Conservation (phyloP, 2,113 vertebrate genomes). For the Lepisosteus osseus region DNA sequence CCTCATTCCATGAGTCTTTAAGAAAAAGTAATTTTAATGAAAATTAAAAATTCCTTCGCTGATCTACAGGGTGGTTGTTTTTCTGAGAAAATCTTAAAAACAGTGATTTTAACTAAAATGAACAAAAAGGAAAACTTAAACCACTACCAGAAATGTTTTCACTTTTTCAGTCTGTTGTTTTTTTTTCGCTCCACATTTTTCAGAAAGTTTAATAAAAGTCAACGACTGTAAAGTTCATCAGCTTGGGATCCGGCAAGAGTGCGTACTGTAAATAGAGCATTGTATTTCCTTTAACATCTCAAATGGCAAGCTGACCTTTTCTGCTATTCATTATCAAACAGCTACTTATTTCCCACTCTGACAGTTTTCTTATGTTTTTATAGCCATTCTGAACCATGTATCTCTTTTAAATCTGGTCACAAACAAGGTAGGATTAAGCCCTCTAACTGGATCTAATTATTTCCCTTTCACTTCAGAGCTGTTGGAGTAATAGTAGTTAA, state of each 20-base stretch:
- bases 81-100: too few species aligned
- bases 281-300: not conserved
- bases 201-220: not conserved
- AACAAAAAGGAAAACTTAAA: too few species aligned
- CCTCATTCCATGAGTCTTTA: too few species aligned
- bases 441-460: not conserved
- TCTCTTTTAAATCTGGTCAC: not conserved
- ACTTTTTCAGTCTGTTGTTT: too few species aligned
- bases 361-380: slow-evolving; percentile 6
- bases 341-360: not conserved
- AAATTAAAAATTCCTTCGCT: too few species aligned
- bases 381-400: not conserved
- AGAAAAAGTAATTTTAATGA: too few species aligned
- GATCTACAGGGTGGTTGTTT: too few species aligned
- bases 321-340: not conserved
- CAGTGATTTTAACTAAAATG: too few species aligned
- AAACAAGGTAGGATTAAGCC: not conserved
- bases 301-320: slow-evolving; percentile 9
- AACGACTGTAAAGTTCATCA: not conserved
- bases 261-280: not conserved
- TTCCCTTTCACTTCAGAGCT: not conserved
- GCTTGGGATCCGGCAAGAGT: not conserved
- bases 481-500: slow-evolving; percentile 7
- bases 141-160: too few species aligned
- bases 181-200: not conserved